Conservation (phyloP, 2,797 vertebrate species). For the Novumbra hubbsi region DNA sequence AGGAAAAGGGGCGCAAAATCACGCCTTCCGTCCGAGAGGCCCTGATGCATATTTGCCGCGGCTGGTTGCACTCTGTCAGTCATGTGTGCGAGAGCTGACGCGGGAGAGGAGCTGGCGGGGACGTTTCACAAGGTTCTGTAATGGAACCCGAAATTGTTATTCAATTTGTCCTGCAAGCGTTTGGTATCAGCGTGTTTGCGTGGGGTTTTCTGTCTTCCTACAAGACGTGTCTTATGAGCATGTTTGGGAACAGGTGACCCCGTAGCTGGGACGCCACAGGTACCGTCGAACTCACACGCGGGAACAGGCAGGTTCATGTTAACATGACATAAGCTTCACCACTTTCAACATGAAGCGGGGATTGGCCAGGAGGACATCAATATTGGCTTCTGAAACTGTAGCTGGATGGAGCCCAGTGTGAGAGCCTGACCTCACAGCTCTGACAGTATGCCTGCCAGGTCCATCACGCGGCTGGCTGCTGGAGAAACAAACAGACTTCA, state of each 20-base stretch:
- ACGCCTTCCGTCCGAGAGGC: slow-evolving; percentile 26
- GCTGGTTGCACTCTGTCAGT: slow-evolving; percentile 45
- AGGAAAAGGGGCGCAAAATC: slow-evolving; percentile 14
- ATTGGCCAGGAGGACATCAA: not conserved
- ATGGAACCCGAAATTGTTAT: not conserved
- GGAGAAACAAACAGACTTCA: slow-evolving; percentile 3
- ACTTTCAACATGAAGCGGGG: slow-evolving; percentile 21
- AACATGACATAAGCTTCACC: not conserved
- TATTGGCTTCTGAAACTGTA: slow-evolving; percentile 12
- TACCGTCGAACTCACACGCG: slow-evolving; percentile 5
- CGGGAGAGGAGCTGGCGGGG: not conserved
- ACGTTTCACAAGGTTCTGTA: not conserved
- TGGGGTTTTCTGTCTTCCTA: not conserved
- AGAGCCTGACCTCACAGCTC: slow-evolving; percentile 8
- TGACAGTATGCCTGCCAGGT: slow-evolving; percentile 2
- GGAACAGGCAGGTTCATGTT: not conserved
- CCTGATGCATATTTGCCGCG: slow-evolving; percentile 32
- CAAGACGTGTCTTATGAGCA: slow-evolving; percentile 3
- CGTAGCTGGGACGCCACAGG: not conserved
- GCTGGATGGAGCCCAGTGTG: slow-evolving; percentile 8
- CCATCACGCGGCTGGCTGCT: slow-evolving; percentile 5
- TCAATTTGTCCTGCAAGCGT: not conserved
- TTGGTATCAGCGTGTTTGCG: not conserved
- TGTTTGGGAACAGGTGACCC: slow-evolving; percentile 19
- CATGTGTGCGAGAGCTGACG: slow-evolving; percentile 14